Conservation (phyloP, 2,113 vertebrate species). For the Engystomops pustulosus region DNA sequence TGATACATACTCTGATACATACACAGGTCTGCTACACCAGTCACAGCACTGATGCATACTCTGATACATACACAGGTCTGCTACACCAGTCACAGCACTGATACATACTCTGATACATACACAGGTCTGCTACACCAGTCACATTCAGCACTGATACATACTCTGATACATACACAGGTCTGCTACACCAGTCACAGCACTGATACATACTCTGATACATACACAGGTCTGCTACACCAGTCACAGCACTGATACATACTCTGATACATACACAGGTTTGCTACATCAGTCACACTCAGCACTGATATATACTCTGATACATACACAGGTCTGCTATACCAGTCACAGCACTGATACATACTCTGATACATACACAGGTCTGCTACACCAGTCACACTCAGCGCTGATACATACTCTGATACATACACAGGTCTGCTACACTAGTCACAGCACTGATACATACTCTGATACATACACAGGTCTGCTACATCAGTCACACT, state of each 20-base stretch:
- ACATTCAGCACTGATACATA: not conserved
- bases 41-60: not conserved
- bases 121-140: not conserved
- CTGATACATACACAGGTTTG: not conserved
- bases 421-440: not conserved
- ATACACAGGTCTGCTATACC: not conserved
- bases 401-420: not conserved
- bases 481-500: not conserved
- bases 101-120: not conserved
- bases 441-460: not conserved
- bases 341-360: not conserved
- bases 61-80: not conserved
- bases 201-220: not conserved
- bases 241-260: not conserved
- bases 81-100: not conserved
- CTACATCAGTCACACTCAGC: not conserved
- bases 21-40: not conserved
- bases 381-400: not conserved
- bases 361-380: not conserved
- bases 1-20: not conserved
- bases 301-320: not conserved
- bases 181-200: not conserved
- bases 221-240: not conserved
- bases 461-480: not conserved
- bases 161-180: not conserved